Percentiles rank a stretch among this genome's conserved stretches.
These are phyloP conservation scores for Cerastis leucographa DNA, from an alignment of 2,888 invertebrate species.

Conservation along the genomic window DNA sequence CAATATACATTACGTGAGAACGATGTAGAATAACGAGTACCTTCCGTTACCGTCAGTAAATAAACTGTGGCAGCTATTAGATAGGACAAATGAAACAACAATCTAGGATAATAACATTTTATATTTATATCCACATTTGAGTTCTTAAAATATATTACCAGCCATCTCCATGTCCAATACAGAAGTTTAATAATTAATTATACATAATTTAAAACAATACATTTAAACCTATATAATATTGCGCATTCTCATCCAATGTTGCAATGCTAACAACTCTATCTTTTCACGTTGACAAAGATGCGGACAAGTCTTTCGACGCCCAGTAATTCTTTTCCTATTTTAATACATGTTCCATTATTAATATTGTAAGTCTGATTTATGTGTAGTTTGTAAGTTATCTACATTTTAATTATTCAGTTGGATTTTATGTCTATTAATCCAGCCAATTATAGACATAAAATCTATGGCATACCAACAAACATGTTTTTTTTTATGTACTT, in stretches of 20 bases:
- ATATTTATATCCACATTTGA: slow-evolving; percentile 26
- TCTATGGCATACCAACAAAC: slow-evolving; percentile 14
- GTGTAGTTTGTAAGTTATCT: slow-evolving; percentile 3
- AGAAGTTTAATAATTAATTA: background rate
- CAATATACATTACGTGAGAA: too few species aligned
- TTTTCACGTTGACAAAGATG: background rate
- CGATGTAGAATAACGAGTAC: too few species aligned
- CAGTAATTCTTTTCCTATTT: background rate
- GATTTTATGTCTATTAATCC: slow-evolving; percentile 73
- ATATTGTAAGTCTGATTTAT: background rate
- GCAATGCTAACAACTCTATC: background rate
- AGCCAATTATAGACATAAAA: slow-evolving; percentile 75
- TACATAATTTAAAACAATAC: background rate
- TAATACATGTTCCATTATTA: background rate
- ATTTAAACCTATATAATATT: too few species aligned
- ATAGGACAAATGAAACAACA: slow-evolving; percentile 12
- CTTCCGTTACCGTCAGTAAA: too few species aligned
- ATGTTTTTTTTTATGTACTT: background rate
- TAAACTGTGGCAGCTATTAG: too few species aligned
- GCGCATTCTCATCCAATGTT: background rate
- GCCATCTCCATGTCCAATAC: background rate
- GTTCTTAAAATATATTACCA: slow-evolving; percentile 6
- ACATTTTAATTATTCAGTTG: slow-evolving; percentile 13
- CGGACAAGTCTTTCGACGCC: background rate
- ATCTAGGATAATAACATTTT: slow-evolving; percentile 40